Percentiles rank a stretch among this genome's conserved stretches.
These are phyloP conservation scores for Erebia ligea DNA, from an alignment of 2,888 invertebrate species.

Conservation along the genomic window DNA sequence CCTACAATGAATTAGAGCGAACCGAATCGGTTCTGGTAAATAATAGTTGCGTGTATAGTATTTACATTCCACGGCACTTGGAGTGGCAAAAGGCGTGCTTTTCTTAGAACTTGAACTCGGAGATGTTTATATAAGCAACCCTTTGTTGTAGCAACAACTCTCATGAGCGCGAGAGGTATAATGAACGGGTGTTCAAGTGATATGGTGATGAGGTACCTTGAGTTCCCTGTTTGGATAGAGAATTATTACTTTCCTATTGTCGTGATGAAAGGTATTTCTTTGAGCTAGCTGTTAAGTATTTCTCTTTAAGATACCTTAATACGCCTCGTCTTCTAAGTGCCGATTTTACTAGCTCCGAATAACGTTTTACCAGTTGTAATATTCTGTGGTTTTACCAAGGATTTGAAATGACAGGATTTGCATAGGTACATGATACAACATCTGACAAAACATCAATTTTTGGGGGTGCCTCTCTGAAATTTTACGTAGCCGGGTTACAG, in stretches of 20 bases:
- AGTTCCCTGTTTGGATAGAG: conserved; percentile 12
- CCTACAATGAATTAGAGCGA: conserved; percentile 11
- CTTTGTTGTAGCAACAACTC: conserved; percentile 41
- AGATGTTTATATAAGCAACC: conserved; percentile 47
- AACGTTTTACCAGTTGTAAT: no score
- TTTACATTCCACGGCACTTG: conserved; percentile 44
- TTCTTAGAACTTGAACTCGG: conserved; percentile 55
- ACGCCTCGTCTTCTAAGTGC: no score
- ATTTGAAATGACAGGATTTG: no score
- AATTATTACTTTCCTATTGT: conserved; percentile 15
- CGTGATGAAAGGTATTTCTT: conserved; percentile 6
- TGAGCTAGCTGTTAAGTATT: not conserved
- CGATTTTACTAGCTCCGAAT: no score
- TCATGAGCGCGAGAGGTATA: conserved; percentile 35
- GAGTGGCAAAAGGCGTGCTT: conserved; percentile 43
- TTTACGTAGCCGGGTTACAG: no score
- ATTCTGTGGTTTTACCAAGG: no score
- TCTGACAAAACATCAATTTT: no score
- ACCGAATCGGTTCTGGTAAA: conserved; percentile 26
- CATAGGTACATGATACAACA: no score
- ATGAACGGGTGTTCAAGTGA: conserved; percentile 35
- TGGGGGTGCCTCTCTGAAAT: no score
- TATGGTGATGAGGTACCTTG: conserved; percentile 30
- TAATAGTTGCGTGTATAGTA: conserved; percentile 29
- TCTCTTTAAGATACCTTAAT: not conserved